A percentile compares a stretch with the other conserved stretches of the same genome.
phyloP scores from a whole-genome alignment of 2,888 invertebrate genomes.

The Drosophila macrothrix region DNA sequence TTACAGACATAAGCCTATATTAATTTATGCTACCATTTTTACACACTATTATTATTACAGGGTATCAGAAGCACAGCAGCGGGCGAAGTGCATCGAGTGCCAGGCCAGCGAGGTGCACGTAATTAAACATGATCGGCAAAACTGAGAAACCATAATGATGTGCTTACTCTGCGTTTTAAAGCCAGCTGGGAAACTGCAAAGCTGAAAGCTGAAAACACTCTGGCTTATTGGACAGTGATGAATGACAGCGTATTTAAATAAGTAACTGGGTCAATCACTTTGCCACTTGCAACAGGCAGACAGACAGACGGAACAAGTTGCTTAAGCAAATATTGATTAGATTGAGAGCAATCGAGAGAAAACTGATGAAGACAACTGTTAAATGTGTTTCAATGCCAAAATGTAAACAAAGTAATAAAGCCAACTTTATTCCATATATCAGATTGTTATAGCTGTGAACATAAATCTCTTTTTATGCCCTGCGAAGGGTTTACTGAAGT shows the following conservation, averaged over 20 bases:
- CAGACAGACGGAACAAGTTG: conserved; percentile 2
- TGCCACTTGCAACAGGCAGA: neutral
- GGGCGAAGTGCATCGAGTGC: conserved; percentile 7
- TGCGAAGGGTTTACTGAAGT: neutral
- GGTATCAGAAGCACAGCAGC: neutral
- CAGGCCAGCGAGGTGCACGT: conserved; percentile 42
- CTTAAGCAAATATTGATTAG: conserved; percentile 19
- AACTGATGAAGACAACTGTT: neutral
- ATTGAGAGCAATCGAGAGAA: neutral
- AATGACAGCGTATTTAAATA: conserved; percentile 27
- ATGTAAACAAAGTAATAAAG: neutral
- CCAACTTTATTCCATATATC: neutral
- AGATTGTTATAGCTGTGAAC: neutral
- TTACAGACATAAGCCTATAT: too few species aligned
- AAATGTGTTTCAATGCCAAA: neutral
- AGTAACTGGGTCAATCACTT: conserved; percentile 39
- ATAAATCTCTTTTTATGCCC: neutral
- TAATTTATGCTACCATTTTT: neutral
- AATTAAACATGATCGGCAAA: conserved; percentile 68
- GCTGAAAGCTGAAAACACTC: conserved; percentile 26
- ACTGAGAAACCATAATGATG: conserved; percentile 59
- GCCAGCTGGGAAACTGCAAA: conserved; percentile 4
- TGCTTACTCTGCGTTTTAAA: conserved; percentile 41
- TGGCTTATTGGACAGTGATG: conserved; percentile 49
- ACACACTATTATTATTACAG: neutral